Evolutionary conservation across 2,888 invertebrate genomes (phyloP), one percentile per base, ranked within the genome.

Genomic region (Cenopis cana): DNA sequence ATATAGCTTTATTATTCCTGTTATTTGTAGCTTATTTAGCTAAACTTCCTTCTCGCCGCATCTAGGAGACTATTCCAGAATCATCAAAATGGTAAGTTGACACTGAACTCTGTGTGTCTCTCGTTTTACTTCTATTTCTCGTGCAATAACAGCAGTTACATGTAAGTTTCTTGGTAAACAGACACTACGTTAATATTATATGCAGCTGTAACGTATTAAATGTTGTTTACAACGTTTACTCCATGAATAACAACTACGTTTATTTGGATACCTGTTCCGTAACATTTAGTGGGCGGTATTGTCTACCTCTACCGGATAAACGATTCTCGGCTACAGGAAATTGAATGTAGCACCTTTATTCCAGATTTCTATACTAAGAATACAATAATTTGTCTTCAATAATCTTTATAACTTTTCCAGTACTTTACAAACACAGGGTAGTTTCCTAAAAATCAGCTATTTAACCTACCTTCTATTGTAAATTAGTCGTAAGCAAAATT

Each of bases 281-380:
- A 57, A 57, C 33, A 67, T 6, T 59, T 68, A 38, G 67, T 68
- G 67, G 67, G 67, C 59, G 67, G 67, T 38, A 38, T 5, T 33
- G 33, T 33, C 67, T 24, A 57, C 29, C 59, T 33, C 67, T 24
- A 57, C 29, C 59, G 38, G 50, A 59, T 52, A 50, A 50, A 38
- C 11, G 3, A 24, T 2, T 38, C 2, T 46, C 14, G 9, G 33
- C 20, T 12, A 12, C 2, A 18, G 11, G 2, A 55, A 14, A 29
- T 55, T 10, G 14, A 24, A 10, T 50, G 14, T 14, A 4, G 18
- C 1, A 59, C 24, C 18, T 11, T 55, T 18, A 17, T 29, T 8
- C 3, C 46, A 8, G 29, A 46, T 33, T 14, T 41, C 12, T 14
- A 41, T 12, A 41, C 12, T 12, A 41, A 41, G 41, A 11, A 38